Conservation (phyloP, 2,888 invertebrate species). For the Lampropteryx suffumata region DNA sequence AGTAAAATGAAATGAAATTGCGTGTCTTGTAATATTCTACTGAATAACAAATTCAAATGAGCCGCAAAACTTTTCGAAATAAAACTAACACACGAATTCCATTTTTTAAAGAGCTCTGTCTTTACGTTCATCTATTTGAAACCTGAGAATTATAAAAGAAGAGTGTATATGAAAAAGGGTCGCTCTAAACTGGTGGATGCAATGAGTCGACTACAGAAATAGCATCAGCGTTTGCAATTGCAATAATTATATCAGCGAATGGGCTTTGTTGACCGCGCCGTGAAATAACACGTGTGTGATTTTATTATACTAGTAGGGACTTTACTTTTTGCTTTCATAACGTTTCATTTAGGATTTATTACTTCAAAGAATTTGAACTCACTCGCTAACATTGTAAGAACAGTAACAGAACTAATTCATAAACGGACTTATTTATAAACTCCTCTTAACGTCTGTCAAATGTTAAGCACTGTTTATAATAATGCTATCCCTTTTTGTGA, state of each 20-base stretch:
- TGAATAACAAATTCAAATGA: slow-evolving; percentile 53
- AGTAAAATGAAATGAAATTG: slow-evolving; percentile 28
- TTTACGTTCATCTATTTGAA: slow-evolving; percentile 44
- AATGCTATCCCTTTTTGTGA: too few relatives aligned
- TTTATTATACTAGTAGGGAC: slow-evolving; percentile 22
- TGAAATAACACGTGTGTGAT: slow-evolving; percentile 52
- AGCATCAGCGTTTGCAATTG: slow-evolving; percentile 71
- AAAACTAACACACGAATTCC: slow-evolving; percentile 49
- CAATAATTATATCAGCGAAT: slow-evolving; percentile 79
- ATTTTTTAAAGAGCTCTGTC: slow-evolving; percentile 46
- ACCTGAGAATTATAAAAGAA: slow-evolving; percentile 39
- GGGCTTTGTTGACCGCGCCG: slow-evolving; percentile 63
- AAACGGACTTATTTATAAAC: too few relatives aligned
- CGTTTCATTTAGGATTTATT: slow-evolving; percentile 11
- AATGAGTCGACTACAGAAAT: slow-evolving; percentile 71
- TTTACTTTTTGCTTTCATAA: slow-evolving; percentile 4
- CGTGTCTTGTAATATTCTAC: slow-evolving; percentile 38
- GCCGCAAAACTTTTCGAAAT: slow-evolving; percentile 57
- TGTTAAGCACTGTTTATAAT: too few relatives aligned
- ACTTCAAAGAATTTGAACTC: slow-evolving; percentile 1
- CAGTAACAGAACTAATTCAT: too few relatives aligned
- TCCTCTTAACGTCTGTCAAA: too few relatives aligned
- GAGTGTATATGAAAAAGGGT: slow-evolving; percentile 39
- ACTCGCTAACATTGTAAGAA: not conserved
- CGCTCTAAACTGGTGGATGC: slow-evolving; percentile 51